phyloP scores from a whole-genome alignment of 2,888 invertebrate species.

The Malachius bipustulatus region DNA sequence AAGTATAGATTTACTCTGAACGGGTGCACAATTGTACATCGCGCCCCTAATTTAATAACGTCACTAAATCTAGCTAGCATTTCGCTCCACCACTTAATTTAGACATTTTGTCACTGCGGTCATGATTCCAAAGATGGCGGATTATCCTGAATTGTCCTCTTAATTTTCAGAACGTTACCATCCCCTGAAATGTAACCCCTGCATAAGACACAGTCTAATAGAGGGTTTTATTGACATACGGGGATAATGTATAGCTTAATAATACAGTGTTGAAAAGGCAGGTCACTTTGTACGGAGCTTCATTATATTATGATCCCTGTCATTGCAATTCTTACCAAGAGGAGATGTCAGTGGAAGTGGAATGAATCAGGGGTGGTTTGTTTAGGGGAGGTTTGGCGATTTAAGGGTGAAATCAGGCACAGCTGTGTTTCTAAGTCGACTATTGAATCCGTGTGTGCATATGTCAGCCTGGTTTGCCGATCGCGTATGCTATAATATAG shows the following conservation, averaged over 20 bases:
- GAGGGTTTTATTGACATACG: constrained; percentile 32
- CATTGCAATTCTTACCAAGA: constrained; percentile 26
- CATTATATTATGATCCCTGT: constrained; percentile 38
- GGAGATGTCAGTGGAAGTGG: constrained; percentile 21
- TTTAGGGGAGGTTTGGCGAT: constrained; percentile 23
- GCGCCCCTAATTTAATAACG: too few species aligned
- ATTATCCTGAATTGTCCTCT: constrained; percentile 27
- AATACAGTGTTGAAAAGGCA: constrained; percentile 40
- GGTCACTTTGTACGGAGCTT: constrained; percentile 39
- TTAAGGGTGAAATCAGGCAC: constrained; percentile 30
- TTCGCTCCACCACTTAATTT: constrained; percentile 31
- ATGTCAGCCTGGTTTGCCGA: constrained; percentile 34
- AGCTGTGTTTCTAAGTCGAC: constrained; percentile 34
- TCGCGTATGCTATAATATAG: constrained; percentile 26
- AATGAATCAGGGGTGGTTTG: constrained; percentile 5
- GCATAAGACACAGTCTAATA: constrained; percentile 29
- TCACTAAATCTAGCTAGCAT: too few species aligned
- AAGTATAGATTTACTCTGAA: too few species aligned
- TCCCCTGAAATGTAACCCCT: constrained; percentile 12
- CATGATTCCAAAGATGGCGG: constrained; percentile 30
- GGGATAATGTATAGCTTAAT: constrained; percentile 39
- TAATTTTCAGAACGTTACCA: constrained; percentile 23
- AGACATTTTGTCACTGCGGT: constrained; percentile 32
- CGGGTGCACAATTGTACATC: too few species aligned
- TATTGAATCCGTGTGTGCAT: constrained; percentile 35